A percentile compares a stretch with the other conserved stretches of the same genome.
Conservation (phyloP, 2,113 vertebrate genomes). For the Octodon degus region DNA sequence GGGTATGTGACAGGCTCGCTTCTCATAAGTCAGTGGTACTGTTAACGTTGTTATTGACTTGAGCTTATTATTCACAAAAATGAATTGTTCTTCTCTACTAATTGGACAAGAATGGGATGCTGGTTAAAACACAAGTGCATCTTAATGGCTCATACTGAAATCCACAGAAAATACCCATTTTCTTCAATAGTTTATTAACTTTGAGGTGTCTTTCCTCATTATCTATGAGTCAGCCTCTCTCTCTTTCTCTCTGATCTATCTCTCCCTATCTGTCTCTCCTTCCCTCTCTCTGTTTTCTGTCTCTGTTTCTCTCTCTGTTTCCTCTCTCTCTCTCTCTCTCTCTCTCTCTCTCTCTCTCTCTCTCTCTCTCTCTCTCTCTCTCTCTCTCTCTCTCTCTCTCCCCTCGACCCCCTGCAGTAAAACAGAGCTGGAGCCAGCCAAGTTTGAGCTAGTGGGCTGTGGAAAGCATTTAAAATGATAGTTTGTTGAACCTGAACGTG, state of each 20-base stretch:
- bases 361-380: not conserved
- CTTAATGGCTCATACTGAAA: conserved; percentile 38
- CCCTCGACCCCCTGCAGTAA: conserved; percentile 69
- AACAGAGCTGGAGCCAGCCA: conserved; percentile 91
- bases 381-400: not conserved
- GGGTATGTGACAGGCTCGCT: not conserved
- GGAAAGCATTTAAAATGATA: conserved; percentile 93
- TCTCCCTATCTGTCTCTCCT: not conserved
- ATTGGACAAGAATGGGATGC: not conserved
- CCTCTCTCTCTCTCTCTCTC: not conserved
- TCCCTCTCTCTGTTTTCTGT: not conserved
- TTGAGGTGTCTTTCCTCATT: not conserved
- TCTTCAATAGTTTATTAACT: not conserved
- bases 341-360: not conserved
- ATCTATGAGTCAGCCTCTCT: not conserved
- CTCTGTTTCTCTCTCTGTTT: not conserved
- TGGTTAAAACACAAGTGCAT: not conserved
- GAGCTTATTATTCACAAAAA: conserved; percentile 33
- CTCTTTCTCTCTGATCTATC: not conserved
- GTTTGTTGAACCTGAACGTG: conserved; percentile 92
- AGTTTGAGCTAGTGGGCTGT: conserved; percentile 92
- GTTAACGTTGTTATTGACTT: not conserved
- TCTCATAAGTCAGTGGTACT: not conserved
- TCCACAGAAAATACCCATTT: not conserved
- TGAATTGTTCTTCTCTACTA: not conserved